Percentiles rank a stretch among this genome's conserved stretches.
Conservation (phyloP, 2,888 invertebrate genomes). For the Eurytoma californica region DNA sequence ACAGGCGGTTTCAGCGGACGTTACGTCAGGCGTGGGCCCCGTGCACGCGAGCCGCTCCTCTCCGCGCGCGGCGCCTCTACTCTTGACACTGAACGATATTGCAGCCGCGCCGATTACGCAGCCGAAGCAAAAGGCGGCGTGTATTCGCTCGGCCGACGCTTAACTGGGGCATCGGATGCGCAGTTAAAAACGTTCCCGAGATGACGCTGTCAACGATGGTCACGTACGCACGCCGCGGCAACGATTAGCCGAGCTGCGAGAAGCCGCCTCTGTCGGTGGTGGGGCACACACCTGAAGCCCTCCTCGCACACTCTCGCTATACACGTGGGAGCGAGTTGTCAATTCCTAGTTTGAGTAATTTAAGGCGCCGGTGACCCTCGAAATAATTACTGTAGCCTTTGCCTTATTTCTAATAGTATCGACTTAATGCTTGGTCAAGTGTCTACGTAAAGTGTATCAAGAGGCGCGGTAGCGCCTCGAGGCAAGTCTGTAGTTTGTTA, state of each 20-base stretch:
- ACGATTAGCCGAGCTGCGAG: not conserved
- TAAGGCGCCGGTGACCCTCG: no score
- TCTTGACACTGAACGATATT: constrained; percentile 38
- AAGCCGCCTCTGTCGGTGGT: no score
- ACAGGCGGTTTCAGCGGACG: constrained; percentile 20
- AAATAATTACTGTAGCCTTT: no score
- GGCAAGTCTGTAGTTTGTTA: no score
- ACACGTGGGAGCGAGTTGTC: no score
- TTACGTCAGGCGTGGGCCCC: constrained; percentile 31
- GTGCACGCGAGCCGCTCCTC: not conserved
- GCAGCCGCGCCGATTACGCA: not conserved
- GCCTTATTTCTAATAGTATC: no score
- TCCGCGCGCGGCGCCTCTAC: not conserved
- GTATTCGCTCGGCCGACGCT: not conserved
- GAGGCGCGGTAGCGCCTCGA: no score
- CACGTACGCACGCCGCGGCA: not conserved
- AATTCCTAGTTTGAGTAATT: no score
- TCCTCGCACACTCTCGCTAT: no score
- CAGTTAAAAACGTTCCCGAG: not conserved
- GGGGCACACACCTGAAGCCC: no score
- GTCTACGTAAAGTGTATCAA: no score
- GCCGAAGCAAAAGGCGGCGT: not conserved
- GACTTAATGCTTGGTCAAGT: no score
- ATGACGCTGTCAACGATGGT: constrained; percentile 12
- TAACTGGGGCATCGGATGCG: constrained; percentile 2